A percentile compares a stretch with the other conserved stretches of the same genome.
phyloP scores from a whole-genome alignment of 2,888 invertebrate genomes.

The Electrophaes corylata region DNA sequence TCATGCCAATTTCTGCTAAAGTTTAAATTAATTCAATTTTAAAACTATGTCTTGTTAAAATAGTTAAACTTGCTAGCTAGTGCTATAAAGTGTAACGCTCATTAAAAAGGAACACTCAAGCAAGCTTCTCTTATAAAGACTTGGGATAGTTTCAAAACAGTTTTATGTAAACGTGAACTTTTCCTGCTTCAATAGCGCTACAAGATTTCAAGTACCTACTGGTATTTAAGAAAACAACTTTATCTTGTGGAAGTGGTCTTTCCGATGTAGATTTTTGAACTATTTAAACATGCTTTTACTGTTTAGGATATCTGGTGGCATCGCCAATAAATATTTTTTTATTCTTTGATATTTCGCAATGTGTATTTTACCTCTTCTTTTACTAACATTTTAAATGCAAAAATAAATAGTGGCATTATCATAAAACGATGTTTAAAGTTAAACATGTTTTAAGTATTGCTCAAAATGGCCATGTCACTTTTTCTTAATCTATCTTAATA shows the following conservation, averaged over 20 bases:
- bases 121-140: slow-evolving; percentile 26
- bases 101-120: slow-evolving; percentile 53
- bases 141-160: slow-evolving; percentile 21
- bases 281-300: neutral
- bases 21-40: slow-evolving; percentile 6
- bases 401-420: no score
- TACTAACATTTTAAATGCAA: no score
- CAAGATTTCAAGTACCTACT: slow-evolving; percentile 2
- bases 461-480: no score
- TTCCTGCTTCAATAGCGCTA: slow-evolving; percentile 17
- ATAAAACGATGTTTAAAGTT: no score
- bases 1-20: no score
- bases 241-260: neutral
- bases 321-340: neutral
- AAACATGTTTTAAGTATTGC: no score
- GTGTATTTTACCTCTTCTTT: no score
- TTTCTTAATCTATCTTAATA: no score
- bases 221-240: slow-evolving; percentile 6
- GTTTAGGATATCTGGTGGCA: neutral
- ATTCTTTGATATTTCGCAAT: neutral
- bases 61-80: slow-evolving; percentile 3
- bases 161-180: slow-evolving; percentile 17
- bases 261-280: neutral
- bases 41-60: slow-evolving; percentile 6
- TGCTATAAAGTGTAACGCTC: slow-evolving; percentile 38